Evolutionary conservation across 2,888 invertebrate species (phyloP).

Genomic region (Tenthredo distinguenda): DNA sequence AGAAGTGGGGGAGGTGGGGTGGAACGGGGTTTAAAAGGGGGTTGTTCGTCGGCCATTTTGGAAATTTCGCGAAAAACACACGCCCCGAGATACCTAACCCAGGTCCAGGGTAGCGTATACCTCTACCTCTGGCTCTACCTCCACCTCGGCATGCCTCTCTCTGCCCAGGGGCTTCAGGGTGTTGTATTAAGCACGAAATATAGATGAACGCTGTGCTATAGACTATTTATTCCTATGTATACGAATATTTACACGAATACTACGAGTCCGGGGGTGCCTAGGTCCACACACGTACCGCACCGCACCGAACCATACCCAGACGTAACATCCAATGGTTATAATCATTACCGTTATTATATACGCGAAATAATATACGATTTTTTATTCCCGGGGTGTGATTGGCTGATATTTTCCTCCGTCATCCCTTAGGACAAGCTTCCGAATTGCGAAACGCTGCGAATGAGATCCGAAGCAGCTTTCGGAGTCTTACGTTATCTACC

Average conservation of each 20-base stretch:
- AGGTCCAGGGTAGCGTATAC: conserved; percentile 39
- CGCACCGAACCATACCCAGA: no score
- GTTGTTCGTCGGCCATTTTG: conserved; percentile 75
- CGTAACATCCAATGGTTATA: no score
- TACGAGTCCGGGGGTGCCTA: no score
- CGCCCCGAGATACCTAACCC: conserved; percentile 71
- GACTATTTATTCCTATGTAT: conserved; percentile 55
- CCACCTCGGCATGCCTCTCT: conserved; percentile 53
- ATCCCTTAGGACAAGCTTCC: no score
- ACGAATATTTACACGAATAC: background rate
- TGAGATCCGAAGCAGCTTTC: no score
- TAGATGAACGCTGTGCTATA: conserved; percentile 70
- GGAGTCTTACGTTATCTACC: no score
- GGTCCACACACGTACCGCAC: no score
- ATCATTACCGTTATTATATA: no score
- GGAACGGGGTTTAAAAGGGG: background rate
- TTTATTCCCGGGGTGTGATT: no score
- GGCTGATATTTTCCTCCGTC: no score
- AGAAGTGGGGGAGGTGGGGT: conserved; percentile 6
- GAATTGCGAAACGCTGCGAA: no score
- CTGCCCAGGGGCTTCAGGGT: conserved; percentile 49
- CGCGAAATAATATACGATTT: no score
- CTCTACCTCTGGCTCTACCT: conserved; percentile 56
- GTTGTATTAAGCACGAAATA: conserved; percentile 72
- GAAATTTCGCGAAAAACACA: conserved; percentile 76